Conservation (phyloP, 2,888 invertebrate species). For the Orthonychiurus folsomi region DNA sequence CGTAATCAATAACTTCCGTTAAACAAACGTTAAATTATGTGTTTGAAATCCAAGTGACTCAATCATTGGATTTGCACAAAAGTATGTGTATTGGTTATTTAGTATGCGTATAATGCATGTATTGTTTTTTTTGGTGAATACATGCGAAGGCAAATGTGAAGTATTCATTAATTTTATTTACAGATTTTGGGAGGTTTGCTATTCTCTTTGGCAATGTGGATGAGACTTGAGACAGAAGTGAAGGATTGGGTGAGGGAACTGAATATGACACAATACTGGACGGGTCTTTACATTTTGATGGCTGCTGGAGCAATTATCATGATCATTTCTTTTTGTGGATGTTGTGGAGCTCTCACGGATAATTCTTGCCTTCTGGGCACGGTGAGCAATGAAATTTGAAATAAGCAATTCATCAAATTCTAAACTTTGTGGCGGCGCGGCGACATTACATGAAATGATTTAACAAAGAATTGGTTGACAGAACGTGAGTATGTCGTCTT, state of each 20-base stretch:
- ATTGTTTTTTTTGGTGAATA: neutral
- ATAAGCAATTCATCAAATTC: neutral
- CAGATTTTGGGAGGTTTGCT: slow-evolving; percentile 70
- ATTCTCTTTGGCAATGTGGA: slow-evolving; percentile 71
- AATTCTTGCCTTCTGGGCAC: slow-evolving; percentile 57
- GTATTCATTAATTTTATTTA: slow-evolving; percentile 40
- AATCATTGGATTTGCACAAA: no score
- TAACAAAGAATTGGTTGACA: slow-evolving; percentile 12
- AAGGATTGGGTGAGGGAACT: slow-evolving; percentile 71
- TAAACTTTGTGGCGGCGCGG: no score
- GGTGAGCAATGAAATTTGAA: slow-evolving; percentile 47
- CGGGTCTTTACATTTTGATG: slow-evolving; percentile 72
- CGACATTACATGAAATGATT: no score
- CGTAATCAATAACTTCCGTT: neutral
- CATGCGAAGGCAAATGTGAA: neutral
- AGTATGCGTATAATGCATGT: no score
- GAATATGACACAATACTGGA: slow-evolving; percentile 67
- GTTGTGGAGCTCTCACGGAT: slow-evolving; percentile 72
- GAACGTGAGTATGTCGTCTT: slow-evolving; percentile 39
- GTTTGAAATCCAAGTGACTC: no score
- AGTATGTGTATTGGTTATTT: no score
- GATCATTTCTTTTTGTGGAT: slow-evolving; percentile 69
- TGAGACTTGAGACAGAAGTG: slow-evolving; percentile 69
- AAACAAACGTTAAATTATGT: neutral
- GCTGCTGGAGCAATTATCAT: slow-evolving; percentile 62